Evolutionary conservation across 2,888 invertebrate species (phyloP), one percentile per base, ranked within the genome.

Genomic region (Drosophila nigricruria): DNA sequence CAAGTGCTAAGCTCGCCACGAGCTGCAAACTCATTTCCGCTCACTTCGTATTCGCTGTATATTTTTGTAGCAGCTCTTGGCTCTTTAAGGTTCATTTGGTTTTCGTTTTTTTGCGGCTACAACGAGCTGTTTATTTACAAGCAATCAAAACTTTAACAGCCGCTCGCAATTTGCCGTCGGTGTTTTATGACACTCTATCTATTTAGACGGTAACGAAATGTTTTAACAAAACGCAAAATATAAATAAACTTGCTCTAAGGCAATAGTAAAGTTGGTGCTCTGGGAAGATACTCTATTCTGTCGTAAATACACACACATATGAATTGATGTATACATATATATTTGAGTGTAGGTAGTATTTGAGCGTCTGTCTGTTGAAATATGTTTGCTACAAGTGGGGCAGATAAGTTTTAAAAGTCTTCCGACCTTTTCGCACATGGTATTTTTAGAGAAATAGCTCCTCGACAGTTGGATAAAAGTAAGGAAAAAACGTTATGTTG

Each of bases 11-110:
- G 90, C 86, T 69, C 47, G 74, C 88, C 88, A 82, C 79, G 81
- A 88, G 82, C 86, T 85, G 74, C 77, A 81, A 88, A 89, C 83
- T 87, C 90, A 87, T 89, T 87, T 87, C 86, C 86, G 82, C 58
- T 58, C 56, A 27, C 43, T 20, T 45, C 34, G 42, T 43, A 20
- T 20, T 45, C 23, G 60, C 47, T 54, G 3, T 50, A 2, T 20
- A 5, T 25, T 27, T 34, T 12, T 36, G 27, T 32, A 36, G 38
- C 60, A 47, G 30, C 30, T n/a, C 18, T 65, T 62, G 50, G 59
- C 60, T 49, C 67, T 79, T 68, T 65, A 75, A 71, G 88, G 82
- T 75, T 74, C 82, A 82, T 79, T 74, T 76, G 72, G 63, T 69
- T 63, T 38, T 40, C 66, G 67, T 66, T 69, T 73, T 73, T 60